phyloP scores from a whole-genome alignment of 2,113 vertebrate species.

The Chlorodrepanis virens region DNA sequence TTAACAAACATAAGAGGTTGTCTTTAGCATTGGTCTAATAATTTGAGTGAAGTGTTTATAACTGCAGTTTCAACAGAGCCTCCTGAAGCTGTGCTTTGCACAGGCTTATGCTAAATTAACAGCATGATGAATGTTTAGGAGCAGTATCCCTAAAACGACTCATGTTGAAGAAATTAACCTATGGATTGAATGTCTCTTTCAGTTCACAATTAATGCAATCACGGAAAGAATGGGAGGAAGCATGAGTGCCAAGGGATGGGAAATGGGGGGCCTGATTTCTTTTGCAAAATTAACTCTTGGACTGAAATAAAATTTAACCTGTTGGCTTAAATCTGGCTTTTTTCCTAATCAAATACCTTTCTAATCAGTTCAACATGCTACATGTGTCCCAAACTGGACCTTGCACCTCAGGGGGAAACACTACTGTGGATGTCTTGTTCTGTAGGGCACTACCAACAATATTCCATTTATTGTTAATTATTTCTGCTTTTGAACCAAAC shows the following conservation, averaged over 20 bases:
- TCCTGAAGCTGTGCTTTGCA: background rate
- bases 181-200: background rate
- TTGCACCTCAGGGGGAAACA: background rate
- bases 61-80: background rate
- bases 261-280: conserved; percentile 28
- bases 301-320: conserved; percentile 50
- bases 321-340: conserved; percentile 16
- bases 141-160: background rate
- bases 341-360: conserved; percentile 19
- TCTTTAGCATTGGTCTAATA: background rate
- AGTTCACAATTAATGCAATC: background rate
- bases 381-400: background rate
- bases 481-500: background rate
- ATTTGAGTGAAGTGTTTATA: background rate
- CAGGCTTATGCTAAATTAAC: background rate
- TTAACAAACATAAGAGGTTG: background rate
- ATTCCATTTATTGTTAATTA: background rate
- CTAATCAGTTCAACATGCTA: conserved; percentile 2
- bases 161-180: background rate
- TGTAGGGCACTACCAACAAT: background rate
- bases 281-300: conserved; percentile 13
- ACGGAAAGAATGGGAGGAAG: conserved; percentile 19
- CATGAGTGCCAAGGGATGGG: background rate
- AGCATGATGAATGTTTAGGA: background rate
- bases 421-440: background rate